Evolutionary conservation across 2,113 vertebrate species (phyloP).

Genomic region (Etheostoma cragini): DNA sequence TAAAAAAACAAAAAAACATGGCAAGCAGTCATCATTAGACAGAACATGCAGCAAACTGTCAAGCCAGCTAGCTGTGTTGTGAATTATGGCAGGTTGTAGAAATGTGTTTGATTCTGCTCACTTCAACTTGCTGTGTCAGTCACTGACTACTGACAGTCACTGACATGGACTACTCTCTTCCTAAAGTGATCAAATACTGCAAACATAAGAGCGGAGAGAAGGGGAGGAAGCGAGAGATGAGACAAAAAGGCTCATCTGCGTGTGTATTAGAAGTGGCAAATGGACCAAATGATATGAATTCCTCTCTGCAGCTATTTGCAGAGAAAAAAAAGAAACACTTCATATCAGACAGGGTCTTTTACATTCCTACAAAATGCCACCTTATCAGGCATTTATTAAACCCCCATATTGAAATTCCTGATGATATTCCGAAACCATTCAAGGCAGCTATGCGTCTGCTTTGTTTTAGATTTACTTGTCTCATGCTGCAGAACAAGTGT

Average conservation of each 20-base stretch:
- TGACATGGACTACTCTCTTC: slow-evolving; percentile 55
- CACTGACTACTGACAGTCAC: slow-evolving; percentile 30
- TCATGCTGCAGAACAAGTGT: slow-evolving; percentile 30
- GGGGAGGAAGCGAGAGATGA: slow-evolving; percentile 68
- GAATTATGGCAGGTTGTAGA: slow-evolving; percentile 50
- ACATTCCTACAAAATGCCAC: slow-evolving; percentile 50
- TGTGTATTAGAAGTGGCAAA: slow-evolving; percentile 78
- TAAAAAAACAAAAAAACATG: slow-evolving; percentile 3
- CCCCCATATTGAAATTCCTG: slow-evolving; percentile 55
- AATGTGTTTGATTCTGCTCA: slow-evolving; percentile 65
- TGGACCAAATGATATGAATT: slow-evolving; percentile 82
- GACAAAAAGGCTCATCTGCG: slow-evolving; percentile 75
- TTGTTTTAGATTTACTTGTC: slow-evolving; percentile 55
- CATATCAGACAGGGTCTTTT: slow-evolving; percentile 47
- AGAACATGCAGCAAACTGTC: slow-evolving; percentile 42
- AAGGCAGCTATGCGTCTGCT: slow-evolving; percentile 48
- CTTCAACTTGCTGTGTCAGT: slow-evolving; percentile 75
- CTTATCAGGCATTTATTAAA: slow-evolving; percentile 57
- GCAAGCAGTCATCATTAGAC: slow-evolving; percentile 32
- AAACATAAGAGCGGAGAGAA: slow-evolving; percentile 67
- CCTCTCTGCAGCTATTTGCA: slow-evolving; percentile 76
- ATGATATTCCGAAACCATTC: slow-evolving; percentile 47
- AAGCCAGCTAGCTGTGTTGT: slow-evolving; percentile 43
- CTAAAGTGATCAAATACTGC: slow-evolving; percentile 82
- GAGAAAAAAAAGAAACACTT: slow-evolving; percentile 41